Evolutionary conservation across 2,113 vertebrate genomes (phyloP), one percentile per base, ranked within the genome.

Genomic region (Macroglossus sobrinus): DNA sequence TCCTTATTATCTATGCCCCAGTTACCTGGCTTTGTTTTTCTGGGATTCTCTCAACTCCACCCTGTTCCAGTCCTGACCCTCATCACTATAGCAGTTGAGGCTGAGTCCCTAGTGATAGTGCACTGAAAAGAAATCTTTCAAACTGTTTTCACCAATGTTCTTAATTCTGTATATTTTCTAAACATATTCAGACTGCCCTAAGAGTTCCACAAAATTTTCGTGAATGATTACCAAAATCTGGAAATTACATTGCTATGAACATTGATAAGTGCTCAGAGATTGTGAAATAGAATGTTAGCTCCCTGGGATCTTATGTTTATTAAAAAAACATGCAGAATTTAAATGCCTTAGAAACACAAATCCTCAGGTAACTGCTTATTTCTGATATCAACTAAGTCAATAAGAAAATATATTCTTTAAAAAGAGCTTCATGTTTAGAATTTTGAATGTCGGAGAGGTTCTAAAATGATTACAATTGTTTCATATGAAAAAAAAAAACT

Each of bases 251-350:
- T 50, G 50, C 50, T 16, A 50, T 50, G 98, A 99, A 99, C 96
- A 97, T 99, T 15, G 99, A 99, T 59, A 99, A 99, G 98, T 99
- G 99, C 98, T 99, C 99, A 0, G 99, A 99, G 98, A 99, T 99
- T 92, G 97, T 98, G 45, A 99, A 98, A 79, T 99, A 99, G 97
- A 99, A 93, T 18, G 98, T 99, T 96, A 98, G 47, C 61, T 99
- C 99, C 55, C 98, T 99, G 2, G 99, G 98, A 11, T 98, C 99
- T 0, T 99, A 98, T 3, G 98, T 99, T 78, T 99, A 99, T 97
- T 99, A 85, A 94, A 86, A 43, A 50, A 85, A 61, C n/a, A 45
- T 24, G 84, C 63, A 43, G 19, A 47, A 91, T 47, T n/a, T 72
- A 69, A 43, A 33, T 78, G 53, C 64, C 71, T 79, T 68, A 35